Percentiles rank a stretch among this genome's conserved stretches.
Conservation (phyloP, 2,888 invertebrate species). For the Hetaerina titia region DNA sequence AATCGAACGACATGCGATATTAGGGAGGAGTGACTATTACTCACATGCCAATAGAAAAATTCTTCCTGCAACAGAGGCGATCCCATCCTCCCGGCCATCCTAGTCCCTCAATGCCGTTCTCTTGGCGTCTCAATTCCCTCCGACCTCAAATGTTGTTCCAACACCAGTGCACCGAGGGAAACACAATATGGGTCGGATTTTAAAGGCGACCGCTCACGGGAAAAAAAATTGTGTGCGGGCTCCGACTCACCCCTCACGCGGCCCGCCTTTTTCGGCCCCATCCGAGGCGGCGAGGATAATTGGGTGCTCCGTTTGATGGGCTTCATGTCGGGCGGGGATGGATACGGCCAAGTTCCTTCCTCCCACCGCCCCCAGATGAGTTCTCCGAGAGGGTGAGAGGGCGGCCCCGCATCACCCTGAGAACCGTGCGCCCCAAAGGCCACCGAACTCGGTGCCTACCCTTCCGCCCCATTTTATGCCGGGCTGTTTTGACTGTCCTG, state of each 20-base stretch:
- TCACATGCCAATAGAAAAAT: neutral
- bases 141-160: conserved; percentile 35
- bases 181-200: neutral
- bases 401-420: neutral
- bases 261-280: neutral
- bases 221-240: neutral
- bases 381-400: neutral
- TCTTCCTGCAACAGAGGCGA: neutral
- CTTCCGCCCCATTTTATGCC: conserved; percentile 9
- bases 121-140: neutral
- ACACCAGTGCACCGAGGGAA: neutral
- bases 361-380: neutral
- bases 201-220: neutral
- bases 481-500: conserved; percentile 31
- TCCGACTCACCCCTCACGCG: neutral
- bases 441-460: neutral
- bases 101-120: neutral
- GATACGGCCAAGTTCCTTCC: neutral
- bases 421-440: neutral
- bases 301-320: neutral
- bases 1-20: neutral
- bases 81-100: neutral
- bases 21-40: neutral
- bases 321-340: neutral
- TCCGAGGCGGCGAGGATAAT: neutral